These are phyloP conservation scores for Temnopleurus reevesii DNA, from an alignment of 53 echinoderm and acorn worm genomes.

Conservation along the genomic window DNA sequence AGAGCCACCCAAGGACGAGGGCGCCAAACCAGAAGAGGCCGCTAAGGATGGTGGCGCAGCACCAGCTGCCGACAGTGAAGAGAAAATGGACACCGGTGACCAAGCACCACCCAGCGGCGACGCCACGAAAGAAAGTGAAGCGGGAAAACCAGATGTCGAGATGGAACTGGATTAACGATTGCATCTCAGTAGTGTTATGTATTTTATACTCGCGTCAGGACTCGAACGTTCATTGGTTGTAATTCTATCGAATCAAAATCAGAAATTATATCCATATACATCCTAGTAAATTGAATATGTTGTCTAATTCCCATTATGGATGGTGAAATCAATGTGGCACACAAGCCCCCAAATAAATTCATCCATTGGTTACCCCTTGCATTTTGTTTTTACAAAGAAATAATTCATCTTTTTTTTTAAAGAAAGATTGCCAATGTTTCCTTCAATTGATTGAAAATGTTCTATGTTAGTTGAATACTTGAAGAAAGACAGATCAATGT, in stretches of 20 bases:
- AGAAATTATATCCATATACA: background rate
- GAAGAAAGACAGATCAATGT: too few relatives aligned
- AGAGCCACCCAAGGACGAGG: conserved; percentile 88
- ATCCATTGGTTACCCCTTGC: too few relatives aligned
- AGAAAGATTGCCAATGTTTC: too few relatives aligned
- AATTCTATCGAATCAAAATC: background rate
- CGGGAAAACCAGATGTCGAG: conserved; percentile 1
- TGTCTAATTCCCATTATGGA: background rate
- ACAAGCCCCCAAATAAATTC: too few relatives aligned
- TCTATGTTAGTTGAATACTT: too few relatives aligned
- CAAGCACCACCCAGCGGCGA: background rate
- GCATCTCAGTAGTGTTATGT: background rate
- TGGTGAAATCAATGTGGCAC: background rate
- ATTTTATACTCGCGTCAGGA: background rate
- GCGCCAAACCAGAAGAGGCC: conserved; percentile 45
- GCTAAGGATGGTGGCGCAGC: conserved; percentile 41
- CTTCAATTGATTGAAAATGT: too few relatives aligned
- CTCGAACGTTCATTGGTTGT: background rate
- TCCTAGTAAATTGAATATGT: background rate
- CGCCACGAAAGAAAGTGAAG: background rate
- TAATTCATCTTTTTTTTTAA: too few relatives aligned
- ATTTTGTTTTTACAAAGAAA: too few relatives aligned
- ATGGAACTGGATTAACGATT: conserved; percentile 58
- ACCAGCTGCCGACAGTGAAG: conserved; percentile 17
- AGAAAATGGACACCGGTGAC: conserved; percentile 68